Conservation (phyloP, 2,113 vertebrate genomes). For the Burhinus bistriatus region DNA sequence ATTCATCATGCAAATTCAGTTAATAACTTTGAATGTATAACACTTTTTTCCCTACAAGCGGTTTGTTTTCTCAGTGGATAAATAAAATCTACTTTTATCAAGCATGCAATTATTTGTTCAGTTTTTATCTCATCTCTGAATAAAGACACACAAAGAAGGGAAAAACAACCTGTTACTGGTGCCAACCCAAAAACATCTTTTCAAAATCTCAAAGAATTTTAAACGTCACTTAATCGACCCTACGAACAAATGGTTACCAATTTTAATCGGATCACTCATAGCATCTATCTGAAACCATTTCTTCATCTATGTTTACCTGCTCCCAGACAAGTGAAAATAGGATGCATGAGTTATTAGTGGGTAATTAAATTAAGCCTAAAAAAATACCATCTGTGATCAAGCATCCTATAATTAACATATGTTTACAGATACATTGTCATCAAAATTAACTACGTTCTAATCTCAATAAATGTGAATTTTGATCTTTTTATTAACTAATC, state of each 20-base stretch:
- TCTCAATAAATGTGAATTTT: background rate
- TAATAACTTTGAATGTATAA: background rate
- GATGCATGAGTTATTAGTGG: background rate
- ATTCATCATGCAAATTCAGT: background rate
- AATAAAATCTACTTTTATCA: background rate
- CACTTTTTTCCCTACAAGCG: background rate
- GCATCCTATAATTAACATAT: background rate
- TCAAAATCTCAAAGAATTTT: background rate
- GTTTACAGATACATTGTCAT: background rate
- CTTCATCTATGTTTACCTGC: background rate
- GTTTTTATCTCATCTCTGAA: background rate
- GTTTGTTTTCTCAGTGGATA: constrained; percentile 21
- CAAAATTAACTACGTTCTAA: background rate
- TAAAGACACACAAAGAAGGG: background rate
- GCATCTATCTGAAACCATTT: background rate
- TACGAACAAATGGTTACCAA: background rate
- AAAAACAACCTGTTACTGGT: background rate
- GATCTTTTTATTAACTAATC: background rate
- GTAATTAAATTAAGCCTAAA: background rate
- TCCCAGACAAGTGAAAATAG: background rate
- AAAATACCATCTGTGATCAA: background rate
- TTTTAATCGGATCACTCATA: background rate
- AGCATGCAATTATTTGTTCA: background rate
- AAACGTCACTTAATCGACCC: fast-evolving
- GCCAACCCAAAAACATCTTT: background rate